Base-by-base conservation (phyloP, 2,888 invertebrate genomes). In the Diplazon laetatorius region DNA sequence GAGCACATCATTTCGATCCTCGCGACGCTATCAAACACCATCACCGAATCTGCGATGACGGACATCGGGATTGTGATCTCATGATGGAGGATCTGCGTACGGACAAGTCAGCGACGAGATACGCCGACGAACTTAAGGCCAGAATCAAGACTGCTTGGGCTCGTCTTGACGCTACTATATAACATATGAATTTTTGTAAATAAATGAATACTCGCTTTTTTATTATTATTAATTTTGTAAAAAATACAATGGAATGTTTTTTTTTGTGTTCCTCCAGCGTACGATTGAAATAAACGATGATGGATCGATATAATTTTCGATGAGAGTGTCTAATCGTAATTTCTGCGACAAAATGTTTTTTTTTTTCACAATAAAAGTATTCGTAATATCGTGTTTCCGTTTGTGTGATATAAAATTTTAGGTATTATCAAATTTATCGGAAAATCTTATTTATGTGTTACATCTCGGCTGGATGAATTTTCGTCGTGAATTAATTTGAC, bases 1-100 rank as follows among this genome's bases (percentile, higher is more conserved):
- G 92, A 14, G 93, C 92, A 44, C 93, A 93, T 91, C 92, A 94
- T 80, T 92, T 95, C 80, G 93, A 94, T 55, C 92, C 92, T 30
- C 89, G 88, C 55, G 92, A 93, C 85, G 94, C 93, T 48, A 94
- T 95, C 86, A 92, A 95, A 83, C 95, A 95, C 87, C 95, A 95
- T 91, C 95, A 95, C 85, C 93, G 94, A 90, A 92, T 83, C 1
- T 89, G 89, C 80, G 89, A 89, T 80, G 80, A 80, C 4, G 83
- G 80, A 68, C 86, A 87, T 63, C 85, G 89, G 72, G 87, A 89
- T 81, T 89, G 89, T 71, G 85, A 87, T 74, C 83, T 85, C 25
- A 82, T 89, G 55, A 89, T 89, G 87, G 85, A 84, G 35, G 83
- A 89, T 55, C 71, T 87, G n/a, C 74, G 78, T 20, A 76, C 87